A percentile compares a stretch with the other conserved stretches of the same genome.
Evolutionary conservation across 1,140 invertebrate species (phyloP).

Genomic region (Whitmania pigra): DNA sequence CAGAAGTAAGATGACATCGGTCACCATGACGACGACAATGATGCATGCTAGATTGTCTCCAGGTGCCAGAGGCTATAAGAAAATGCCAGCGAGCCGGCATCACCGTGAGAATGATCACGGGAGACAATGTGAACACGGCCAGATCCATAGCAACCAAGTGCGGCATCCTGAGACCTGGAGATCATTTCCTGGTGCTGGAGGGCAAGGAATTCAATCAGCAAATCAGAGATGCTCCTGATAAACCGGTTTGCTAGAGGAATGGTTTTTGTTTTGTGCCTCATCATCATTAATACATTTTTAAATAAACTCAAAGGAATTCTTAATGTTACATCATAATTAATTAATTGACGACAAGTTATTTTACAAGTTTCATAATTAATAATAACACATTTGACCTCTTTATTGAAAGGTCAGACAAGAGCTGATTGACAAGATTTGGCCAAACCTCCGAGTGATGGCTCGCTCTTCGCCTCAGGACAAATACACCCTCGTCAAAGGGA

Average conservation of each 20-base stretch:
- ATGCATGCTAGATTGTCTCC: slow-evolving; percentile 15
- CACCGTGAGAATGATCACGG: slow-evolving; percentile 57
- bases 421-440: slow-evolving; percentile 95
- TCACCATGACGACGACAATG: too few species aligned
- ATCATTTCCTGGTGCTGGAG: slow-evolving; percentile 56
- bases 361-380: too few species aligned
- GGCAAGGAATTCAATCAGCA: slow-evolving; percentile 45
- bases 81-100: slow-evolving; percentile 97
- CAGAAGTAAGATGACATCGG: slow-evolving; percentile 55
- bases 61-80: slow-evolving; percentile 81
- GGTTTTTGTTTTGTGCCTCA: too few species aligned
- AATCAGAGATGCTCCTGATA: slow-evolving; percentile 42
- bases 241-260: slow-evolving; percentile 49
- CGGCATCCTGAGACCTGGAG: slow-evolving; percentile 52
- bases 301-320: too few species aligned
- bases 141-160: slow-evolving; percentile 59
- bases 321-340: too few species aligned
- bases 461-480: slow-evolving; percentile 96
- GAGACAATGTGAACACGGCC: slow-evolving; percentile 70
- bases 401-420: slow-evolving; percentile 48
- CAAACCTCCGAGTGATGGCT: slow-evolving; percentile 82
- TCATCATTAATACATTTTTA: too few species aligned
- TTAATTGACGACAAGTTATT: too few species aligned
- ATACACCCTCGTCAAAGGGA: slow-evolving; percentile 54
- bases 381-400: too few species aligned